Base-by-base conservation (phyloP, 2,113 vertebrate genomes). In the Dipodomys ordii region DNA sequence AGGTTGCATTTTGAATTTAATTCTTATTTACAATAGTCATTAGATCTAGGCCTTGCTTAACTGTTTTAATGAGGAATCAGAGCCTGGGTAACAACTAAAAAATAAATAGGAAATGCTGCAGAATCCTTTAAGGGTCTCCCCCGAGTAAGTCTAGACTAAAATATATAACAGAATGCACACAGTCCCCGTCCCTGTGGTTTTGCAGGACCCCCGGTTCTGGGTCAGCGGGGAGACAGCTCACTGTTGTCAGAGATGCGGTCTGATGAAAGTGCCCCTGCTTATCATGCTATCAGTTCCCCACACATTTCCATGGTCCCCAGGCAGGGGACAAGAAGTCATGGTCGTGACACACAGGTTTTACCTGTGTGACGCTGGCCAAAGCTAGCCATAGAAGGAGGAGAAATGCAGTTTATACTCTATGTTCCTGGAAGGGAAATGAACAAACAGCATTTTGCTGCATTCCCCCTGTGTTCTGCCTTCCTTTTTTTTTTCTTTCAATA, bases 81-180 rank as follows among this genome's bases (percentile, higher is more conserved):
- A 82, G 28, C 32, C 77, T 46, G 69, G 39, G 82, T 82, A 16
- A 93, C 93, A 92, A 87, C 44, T 46, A 35, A 77, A 57, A 90
- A 90, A 69, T 60, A 53, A 81, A 49, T 30, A 88, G 83, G 83
- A 92, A 88, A 71, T 18, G 4, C 73, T 79, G 5, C 20, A 67
- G 69, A 71, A 73, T 78, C 69, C n/a, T 74, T 32, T 28, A 78
- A n/a, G 73, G 19, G 44, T 83, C 83, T 64, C 32, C 30, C 6
- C 20, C 1, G 13, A 25, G 44, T 92, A 32, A 64, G 44, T 83
- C 83, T 62, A 84, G 68, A 88, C 82, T 64, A 65, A 15, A 28
- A 46, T 77, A 62, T 67, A 15, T 7, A 20, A 27, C 44, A 46
- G 49, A 64, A 69, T 39, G 5, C 64, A 64, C 39, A 64, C 64